Base-by-base conservation (phyloP, 2,888 invertebrate genomes). In the Steinernema carpocapsae region DNA sequence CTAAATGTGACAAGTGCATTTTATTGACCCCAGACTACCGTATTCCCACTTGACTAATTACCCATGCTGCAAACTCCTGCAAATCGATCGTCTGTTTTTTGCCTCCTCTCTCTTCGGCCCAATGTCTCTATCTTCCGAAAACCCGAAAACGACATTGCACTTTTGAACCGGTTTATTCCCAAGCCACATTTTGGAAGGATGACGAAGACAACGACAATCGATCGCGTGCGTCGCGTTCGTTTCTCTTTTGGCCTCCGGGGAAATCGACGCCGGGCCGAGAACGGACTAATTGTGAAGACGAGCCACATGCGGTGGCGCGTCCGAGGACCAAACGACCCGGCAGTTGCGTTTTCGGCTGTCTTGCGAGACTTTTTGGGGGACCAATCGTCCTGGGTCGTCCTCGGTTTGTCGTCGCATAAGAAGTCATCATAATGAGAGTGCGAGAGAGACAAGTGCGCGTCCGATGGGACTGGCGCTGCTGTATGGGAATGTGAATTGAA, bases 371-470 rank as follows among this genome's bases (percentile, higher is more conserved):
- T 56, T 45, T 59, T 37, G 17, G 70, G 73, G 43, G 64, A 29
- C 43, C 70, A 72, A 72, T 75, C 70, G 51, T 52, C 72, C 59
- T 12, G 56, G 72, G 48, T 19, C 6, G 48, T n/a, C n/a, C 56
- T 56, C 56, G 56, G 24, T 56, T 22, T 14, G 7, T 12, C 14
- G 43, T 43, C 14, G 7, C 7, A 43, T 7, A 56, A 56, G 56
- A 56, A 56, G 56, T 56, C 56, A 56, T 56, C 56, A 56, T 56
- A 56, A 56, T 56, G 56, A 56, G 56, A 12, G 12, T 22, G 12
- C 3, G 26, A 14, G 26, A 56, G 43, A 7, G 14, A 14, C 43
- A 43, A 14, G 24, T 6, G 51, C 51, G 56, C 43, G 56, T 56
- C 56, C 56, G 22, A 4, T 6, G 56, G 26, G 26, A 56, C 26